Evolutionary conservation across 2,888 invertebrate species (phyloP).

Genomic region (Dorcus hopei): DNA sequence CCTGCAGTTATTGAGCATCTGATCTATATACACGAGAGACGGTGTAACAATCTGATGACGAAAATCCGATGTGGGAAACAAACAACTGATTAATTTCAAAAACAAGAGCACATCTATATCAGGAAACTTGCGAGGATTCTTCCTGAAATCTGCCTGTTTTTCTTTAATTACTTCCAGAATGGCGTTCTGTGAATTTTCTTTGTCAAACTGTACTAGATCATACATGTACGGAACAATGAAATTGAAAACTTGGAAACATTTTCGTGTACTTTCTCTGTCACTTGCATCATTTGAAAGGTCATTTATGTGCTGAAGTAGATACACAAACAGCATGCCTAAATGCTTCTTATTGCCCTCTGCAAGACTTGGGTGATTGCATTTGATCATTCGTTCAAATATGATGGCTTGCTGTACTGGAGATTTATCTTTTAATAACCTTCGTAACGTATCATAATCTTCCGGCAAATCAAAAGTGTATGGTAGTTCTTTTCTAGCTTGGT

Average conservation of each 20-base stretch:
- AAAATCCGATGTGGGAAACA: constrained; percentile 90
- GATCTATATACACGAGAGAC: constrained; percentile 75
- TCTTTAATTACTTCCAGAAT: constrained; percentile 69
- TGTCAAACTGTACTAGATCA: constrained; percentile 70
- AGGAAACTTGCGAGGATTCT: constrained; percentile 60
- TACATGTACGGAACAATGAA: constrained; percentile 52
- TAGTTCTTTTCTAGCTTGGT: constrained; percentile 57
- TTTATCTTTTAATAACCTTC: constrained; percentile 60
- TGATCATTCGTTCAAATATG: constrained; percentile 78
- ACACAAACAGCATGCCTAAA: constrained; percentile 69
- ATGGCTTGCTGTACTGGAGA: constrained; percentile 63
- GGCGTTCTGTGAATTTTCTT: constrained; percentile 63
- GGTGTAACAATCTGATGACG: constrained; percentile 87
- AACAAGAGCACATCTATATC: constrained; percentile 70
- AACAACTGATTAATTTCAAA: constrained; percentile 74
- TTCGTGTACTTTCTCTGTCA: constrained; percentile 44
- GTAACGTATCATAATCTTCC: constrained; percentile 60
- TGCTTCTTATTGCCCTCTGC: constrained; percentile 75
- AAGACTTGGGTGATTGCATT: constrained; percentile 82
- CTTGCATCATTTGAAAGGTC: constrained; percentile 51
- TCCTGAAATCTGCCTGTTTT: constrained; percentile 64
- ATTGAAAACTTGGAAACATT: constrained; percentile 58
- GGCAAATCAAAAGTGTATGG: constrained; percentile 61
- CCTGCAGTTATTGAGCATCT: constrained; percentile 66
- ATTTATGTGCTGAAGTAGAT: constrained; percentile 74